phyloP scores from a whole-genome alignment of 2,888 invertebrate species.

The Parapristionchus giblindavisi region DNA sequence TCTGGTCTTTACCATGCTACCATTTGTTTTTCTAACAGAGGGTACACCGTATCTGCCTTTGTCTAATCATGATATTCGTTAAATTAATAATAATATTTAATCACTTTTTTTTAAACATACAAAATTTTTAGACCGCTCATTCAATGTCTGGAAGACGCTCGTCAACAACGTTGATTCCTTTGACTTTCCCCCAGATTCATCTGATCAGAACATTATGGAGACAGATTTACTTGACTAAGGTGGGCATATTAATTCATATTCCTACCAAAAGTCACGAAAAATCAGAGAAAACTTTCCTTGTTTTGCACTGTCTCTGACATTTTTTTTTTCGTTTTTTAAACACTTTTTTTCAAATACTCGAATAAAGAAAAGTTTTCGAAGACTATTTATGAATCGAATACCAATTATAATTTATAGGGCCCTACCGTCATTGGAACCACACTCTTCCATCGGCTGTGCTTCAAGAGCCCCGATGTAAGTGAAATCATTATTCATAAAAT shows the following conservation, averaged over 20 bases:
- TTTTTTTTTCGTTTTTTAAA: too few species aligned
- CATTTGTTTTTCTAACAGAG: too few species aligned
- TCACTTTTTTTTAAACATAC: too few species aligned
- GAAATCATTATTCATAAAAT: not conserved
- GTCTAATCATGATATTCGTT: too few species aligned
- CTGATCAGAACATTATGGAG: constrained; percentile 62
- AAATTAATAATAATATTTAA: too few species aligned
- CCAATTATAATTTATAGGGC: constrained; percentile 48
- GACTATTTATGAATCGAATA: not conserved
- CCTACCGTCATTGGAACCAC: constrained; percentile 68
- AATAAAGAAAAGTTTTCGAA: too few species aligned
- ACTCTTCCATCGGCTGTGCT: constrained; percentile 67
- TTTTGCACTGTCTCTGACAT: too few species aligned
- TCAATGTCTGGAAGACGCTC: constrained; percentile 55
- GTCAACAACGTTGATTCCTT: constrained; percentile 66
- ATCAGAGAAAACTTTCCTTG: constrained; percentile 14
- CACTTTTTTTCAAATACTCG: too few species aligned
- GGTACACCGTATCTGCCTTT: too few species aligned
- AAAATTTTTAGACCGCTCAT: constrained; percentile 47
- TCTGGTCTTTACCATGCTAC: too few species aligned
- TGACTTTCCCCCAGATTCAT: constrained; percentile 67
- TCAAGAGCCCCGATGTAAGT: constrained; percentile 60
- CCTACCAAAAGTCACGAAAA: not conserved
- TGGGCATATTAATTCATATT: not conserved
- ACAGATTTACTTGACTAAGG: constrained; percentile 53